Conservation (phyloP, 2,113 vertebrate species). For the Paraplagusia blochii region DNA sequence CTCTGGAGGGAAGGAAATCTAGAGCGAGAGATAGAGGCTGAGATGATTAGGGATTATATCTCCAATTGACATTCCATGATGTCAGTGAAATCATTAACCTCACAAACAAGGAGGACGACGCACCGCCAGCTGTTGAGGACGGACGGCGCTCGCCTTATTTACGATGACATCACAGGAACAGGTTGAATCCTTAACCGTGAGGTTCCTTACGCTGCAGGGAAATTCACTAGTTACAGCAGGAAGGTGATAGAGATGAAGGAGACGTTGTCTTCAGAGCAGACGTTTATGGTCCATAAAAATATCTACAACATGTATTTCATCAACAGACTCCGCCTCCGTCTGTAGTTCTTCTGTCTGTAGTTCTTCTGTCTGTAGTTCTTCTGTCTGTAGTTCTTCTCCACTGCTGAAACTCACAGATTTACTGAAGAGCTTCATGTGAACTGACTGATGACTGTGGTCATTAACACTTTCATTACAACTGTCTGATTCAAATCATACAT, state of each 20-base stretch:
- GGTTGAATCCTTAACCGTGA: conserved; percentile 39
- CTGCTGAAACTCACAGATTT: no score
- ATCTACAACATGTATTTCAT: conserved; percentile 3
- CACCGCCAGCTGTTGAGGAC: conserved; percentile 24
- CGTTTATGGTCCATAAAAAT: conserved; percentile 23
- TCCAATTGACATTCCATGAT: conserved; percentile 67
- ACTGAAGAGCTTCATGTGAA: no score
- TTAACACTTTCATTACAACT: no score
- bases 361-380: not conserved
- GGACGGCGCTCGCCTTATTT: not conserved
- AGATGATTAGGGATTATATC: conserved; percentile 62
- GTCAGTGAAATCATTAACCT: conserved; percentile 71
- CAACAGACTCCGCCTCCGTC: not conserved
- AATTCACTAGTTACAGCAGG: conserved; percentile 34
- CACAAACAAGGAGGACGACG: conserved; percentile 52
- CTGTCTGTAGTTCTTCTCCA: no score
- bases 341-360: not conserved
- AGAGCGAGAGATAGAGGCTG: conserved; percentile 4
- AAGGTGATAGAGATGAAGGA: conserved; percentile 12
- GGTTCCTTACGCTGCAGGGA: conserved; percentile 24
- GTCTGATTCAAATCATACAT: no score
- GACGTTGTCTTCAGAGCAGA: conserved; percentile 10
- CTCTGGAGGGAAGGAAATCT: conserved; percentile 16
- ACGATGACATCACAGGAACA: conserved; percentile 7
- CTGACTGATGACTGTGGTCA: no score